Base-by-base conservation (phyloP, 2,797 vertebrate species). In the Rhyacichthys aspro region DNA sequence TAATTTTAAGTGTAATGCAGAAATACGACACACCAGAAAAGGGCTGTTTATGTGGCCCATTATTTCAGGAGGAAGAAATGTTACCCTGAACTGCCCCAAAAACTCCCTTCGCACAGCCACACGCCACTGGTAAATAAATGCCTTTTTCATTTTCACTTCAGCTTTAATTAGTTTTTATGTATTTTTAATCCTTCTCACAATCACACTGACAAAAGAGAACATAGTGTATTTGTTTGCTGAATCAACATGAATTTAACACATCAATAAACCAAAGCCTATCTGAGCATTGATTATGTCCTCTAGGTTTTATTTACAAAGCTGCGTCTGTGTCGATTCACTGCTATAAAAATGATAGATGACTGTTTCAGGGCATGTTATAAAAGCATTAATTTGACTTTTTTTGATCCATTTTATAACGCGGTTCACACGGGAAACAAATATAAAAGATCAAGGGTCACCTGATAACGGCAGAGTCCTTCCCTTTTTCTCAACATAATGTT, bases 11-110 rank as follows among this genome's bases (percentile, higher is more conserved):
- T 94, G 93, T 43, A 42, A 44, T 0, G 48, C 63, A 11, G 75
- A 87, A 49, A 76, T 49, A 1, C 72, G 73, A 11, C 82, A 79
- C 34, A 90, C 86, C 0, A 75, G 75, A 44, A 84, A 87, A 56
- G 92, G 92, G 10, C 46, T 77, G 61, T 94, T 92, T 41, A 5
- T 33, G 1, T 94, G 93, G 93, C 75, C 72, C 0, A 18, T 52
- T 28, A 91, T 76, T 10, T 33, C n/a, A 14, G 87, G 88, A 46
- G 71, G 87, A 18, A 43, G 10, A 58, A 80, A 28, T 0, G 70
- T 74, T 1, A 63, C 18, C 3, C 49, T 7, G 16, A 23, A 43
- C 0, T 94, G 93, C 43, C 79, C 84, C 0, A 84, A 82, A 74
- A 81, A 91, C 55, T 55, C 58, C 3, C 8, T 8, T 0, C 39